A percentile compares a stretch with the other conserved stretches of the same genome.
These are phyloP conservation scores for Molorchus minor DNA, from an alignment of 2,888 invertebrate genomes.

Conservation along the genomic window DNA sequence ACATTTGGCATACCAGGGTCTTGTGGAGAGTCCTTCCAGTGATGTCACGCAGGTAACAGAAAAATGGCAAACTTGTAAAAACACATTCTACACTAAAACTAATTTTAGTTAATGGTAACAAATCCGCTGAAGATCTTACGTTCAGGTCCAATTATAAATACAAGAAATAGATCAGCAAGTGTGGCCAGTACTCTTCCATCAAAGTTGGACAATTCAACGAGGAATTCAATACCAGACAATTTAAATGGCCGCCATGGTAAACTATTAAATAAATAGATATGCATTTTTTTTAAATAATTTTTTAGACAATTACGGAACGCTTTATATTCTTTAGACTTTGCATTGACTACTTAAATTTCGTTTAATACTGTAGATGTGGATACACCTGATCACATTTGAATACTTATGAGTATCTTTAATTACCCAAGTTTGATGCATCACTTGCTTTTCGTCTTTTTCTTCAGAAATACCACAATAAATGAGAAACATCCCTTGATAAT, in stretches of 20 bases:
- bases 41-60: conserved; percentile 58
- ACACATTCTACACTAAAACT: neutral
- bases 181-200: conserved; percentile 51
- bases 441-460: no score
- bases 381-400: no score
- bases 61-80: neutral
- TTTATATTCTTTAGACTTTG: no score
- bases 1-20: conserved; percentile 90
- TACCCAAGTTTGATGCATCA: no score
- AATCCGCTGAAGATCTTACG: conserved; percentile 76
- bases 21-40: conserved; percentile 75
- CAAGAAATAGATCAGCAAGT: conserved; percentile 53
- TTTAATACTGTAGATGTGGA: no score
- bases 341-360: no score
- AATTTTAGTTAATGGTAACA: conserved; percentile 54
- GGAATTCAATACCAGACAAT: conserved; percentile 52
- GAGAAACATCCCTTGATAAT: no score
- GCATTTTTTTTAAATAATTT: no score
- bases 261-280: no score
- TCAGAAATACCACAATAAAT: no score
- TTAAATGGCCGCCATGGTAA: conserved; percentile 47
- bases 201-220: conserved; percentile 45
- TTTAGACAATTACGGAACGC: no score
- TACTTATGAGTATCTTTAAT: no score
- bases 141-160: conserved; percentile 68